These are phyloP conservation scores for Anodontia alba DNA, from an alignment of 2,888 invertebrate species.

Conservation along the genomic window DNA sequence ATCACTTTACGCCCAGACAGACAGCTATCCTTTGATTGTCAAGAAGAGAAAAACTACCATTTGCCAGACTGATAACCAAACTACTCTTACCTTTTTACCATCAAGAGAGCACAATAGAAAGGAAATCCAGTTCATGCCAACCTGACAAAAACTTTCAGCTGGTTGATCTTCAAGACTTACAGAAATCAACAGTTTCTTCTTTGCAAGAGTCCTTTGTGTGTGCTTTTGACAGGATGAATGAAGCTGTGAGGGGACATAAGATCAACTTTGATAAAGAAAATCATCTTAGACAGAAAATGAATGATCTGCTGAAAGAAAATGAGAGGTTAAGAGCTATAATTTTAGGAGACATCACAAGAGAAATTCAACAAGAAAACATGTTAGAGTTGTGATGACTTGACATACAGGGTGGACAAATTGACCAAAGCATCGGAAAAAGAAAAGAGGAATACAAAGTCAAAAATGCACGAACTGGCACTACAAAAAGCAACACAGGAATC, in stretches of 20 bases:
- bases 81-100: no score
- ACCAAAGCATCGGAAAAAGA: background rate
- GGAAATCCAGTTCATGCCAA: background rate
- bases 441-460: background rate
- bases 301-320: background rate
- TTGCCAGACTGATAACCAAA: no score
- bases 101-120: background rate
- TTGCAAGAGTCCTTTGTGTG: background rate
- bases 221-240: slow-evolving; percentile 7
- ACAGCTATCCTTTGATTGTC: background rate
- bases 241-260: background rate
- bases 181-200: background rate
- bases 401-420: background rate
- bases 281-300: background rate
- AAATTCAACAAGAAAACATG: background rate
- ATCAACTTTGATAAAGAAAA: background rate
- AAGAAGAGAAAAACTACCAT: no score
- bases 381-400: background rate
- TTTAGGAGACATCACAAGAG: background rate
- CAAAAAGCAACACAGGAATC: background rate
- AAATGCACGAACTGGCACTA: background rate
- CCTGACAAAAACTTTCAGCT: background rate
- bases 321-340: slow-evolving; percentile 3
- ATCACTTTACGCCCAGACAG: background rate
- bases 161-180: background rate